These are phyloP conservation scores for Chlorops oryzae DNA, from an alignment of 1,140 invertebrate genomes.

Conservation along the genomic window DNA sequence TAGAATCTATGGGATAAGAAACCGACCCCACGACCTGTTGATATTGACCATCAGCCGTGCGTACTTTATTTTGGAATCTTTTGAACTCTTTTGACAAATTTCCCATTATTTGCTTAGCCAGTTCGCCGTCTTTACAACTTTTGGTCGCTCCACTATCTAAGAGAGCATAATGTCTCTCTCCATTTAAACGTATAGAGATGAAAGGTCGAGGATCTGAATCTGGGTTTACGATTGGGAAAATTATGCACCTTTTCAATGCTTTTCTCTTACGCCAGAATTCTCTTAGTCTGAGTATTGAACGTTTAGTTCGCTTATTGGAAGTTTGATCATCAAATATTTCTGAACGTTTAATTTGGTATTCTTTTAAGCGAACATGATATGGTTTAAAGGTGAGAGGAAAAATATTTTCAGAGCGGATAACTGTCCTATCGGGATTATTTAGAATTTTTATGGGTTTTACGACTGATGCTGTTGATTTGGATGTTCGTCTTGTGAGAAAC, in stretches of 20 bases:
- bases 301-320: too few relatives aligned
- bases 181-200: too few relatives aligned
- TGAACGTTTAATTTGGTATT: too few relatives aligned
- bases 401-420: background rate
- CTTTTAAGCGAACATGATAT: background rate
- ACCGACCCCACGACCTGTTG: conserved; percentile 5
- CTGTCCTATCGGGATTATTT: background rate
- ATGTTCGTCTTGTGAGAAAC: conserved; percentile 1
- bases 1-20: background rate
- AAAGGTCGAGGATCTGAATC: too few relatives aligned
- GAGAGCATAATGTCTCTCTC: too few relatives aligned
- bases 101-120: background rate
- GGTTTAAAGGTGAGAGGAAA: background rate
- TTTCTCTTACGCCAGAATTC: too few relatives aligned
- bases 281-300: too few relatives aligned
- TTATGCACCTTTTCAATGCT: background rate
- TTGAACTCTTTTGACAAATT: background rate
- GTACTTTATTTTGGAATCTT: background rate
- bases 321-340: too few relatives aligned
- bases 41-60: conserved; percentile 10
- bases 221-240: background rate
- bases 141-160: background rate
- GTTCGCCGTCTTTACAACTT: background rate
- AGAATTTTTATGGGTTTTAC: background rate
- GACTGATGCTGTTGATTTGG: background rate